Evolutionary conservation across 1,140 invertebrate genomes (phyloP).

Genomic region (Drosophila simulans): DNA sequence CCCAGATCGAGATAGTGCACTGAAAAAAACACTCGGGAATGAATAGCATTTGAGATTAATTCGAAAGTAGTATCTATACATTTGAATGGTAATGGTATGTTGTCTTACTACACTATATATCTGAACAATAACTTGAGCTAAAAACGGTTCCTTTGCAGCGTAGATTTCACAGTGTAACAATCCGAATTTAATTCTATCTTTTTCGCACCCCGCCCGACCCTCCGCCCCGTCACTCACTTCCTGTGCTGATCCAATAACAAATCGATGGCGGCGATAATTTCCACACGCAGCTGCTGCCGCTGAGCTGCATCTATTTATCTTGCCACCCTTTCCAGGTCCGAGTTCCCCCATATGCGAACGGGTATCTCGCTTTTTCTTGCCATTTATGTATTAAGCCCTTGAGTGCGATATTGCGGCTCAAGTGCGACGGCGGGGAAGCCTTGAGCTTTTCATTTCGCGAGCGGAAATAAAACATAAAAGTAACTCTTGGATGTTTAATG

Average conservation of each 20-base stretch:
- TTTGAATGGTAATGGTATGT: too few species aligned
- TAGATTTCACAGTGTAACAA: constrained; percentile 7
- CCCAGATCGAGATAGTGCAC: constrained; percentile 6
- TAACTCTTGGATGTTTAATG: constrained; percentile 80
- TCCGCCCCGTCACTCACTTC: constrained; percentile 14
- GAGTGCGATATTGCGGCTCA: constrained; percentile 78
- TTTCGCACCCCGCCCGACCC: background rate
- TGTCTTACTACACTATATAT: too few species aligned
- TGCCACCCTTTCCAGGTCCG: constrained; percentile 51
- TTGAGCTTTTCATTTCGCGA: constrained; percentile 63
- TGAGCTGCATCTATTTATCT: constrained; percentile 81
- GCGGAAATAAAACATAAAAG: constrained; percentile 81
- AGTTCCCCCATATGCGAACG: constrained; percentile 5
- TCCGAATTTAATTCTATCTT: constrained; percentile 16
- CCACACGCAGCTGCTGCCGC: constrained; percentile 65
- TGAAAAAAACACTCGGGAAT: background rate
- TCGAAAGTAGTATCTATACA: too few species aligned
- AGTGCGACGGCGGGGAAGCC: constrained; percentile 60
- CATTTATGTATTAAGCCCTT: constrained; percentile 73
- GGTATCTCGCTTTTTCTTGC: constrained; percentile 9
- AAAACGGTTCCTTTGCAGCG: too few species aligned
- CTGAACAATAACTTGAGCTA: too few species aligned
- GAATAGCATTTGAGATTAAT: background rate
- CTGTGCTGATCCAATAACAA: constrained; percentile 63
- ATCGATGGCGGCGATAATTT: constrained; percentile 76